Percentiles rank a stretch among this genome's conserved stretches.
Conservation (phyloP, 2,888 invertebrate species). For the Ectropis crepuscularia region DNA sequence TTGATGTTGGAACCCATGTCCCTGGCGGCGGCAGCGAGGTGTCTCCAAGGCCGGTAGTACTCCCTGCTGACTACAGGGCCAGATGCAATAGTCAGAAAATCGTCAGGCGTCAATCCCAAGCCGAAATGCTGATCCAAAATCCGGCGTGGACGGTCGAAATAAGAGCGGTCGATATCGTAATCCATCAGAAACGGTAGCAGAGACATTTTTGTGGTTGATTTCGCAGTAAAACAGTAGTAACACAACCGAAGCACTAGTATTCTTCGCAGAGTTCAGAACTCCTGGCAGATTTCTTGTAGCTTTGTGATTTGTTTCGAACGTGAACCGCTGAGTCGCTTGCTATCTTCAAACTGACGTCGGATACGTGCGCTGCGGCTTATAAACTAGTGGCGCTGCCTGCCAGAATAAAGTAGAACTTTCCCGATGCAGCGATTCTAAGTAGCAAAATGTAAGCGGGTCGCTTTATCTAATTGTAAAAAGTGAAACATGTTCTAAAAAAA, state of each 20-base stretch:
- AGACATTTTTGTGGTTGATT: slow-evolving; percentile 66
- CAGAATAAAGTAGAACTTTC: slow-evolving; percentile 62
- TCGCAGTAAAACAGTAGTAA: slow-evolving; percentile 9
- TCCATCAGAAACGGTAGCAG: slow-evolving; percentile 76
- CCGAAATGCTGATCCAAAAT: slow-evolving; percentile 83
- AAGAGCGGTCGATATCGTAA: slow-evolving; percentile 67
- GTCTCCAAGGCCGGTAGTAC: slow-evolving; percentile 76
- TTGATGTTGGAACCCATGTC: slow-evolving; percentile 84
- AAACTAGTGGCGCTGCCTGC: slow-evolving; percentile 55
- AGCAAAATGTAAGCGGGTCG: slow-evolving; percentile 41
- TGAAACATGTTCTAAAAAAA: too few relatives aligned
- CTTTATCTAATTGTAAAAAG: slow-evolving; percentile 17
- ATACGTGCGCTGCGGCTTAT: slow-evolving; percentile 53
- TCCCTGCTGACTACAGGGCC: slow-evolving; percentile 60
- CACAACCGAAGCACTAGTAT: background rate
- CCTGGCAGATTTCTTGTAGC: slow-evolving; percentile 22
- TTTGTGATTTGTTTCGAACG: slow-evolving; percentile 17
- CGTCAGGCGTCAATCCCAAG: slow-evolving; percentile 77
- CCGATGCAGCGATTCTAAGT: slow-evolving; percentile 52
- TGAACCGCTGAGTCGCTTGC: slow-evolving; percentile 28
- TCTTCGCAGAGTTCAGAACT: background rate
- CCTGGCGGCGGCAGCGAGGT: slow-evolving; percentile 73
- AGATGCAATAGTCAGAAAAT: slow-evolving; percentile 62
- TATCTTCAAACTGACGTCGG: slow-evolving; percentile 57
- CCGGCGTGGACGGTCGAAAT: slow-evolving; percentile 73